Conservation (phyloP, 2,888 invertebrate species). For the Eurois occulta region DNA sequence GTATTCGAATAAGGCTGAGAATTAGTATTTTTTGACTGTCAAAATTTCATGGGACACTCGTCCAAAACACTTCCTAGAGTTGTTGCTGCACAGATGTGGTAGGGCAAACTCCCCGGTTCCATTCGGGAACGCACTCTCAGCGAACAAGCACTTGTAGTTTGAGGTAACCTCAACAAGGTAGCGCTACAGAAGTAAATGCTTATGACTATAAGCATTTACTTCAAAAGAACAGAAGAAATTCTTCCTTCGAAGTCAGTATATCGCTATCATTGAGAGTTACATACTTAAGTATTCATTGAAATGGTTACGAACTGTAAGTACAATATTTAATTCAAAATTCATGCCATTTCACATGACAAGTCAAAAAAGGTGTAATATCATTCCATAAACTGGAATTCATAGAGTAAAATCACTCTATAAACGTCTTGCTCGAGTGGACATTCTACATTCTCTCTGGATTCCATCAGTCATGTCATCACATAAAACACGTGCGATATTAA, state of each 20-base stretch:
- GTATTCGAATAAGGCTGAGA: too few relatives aligned
- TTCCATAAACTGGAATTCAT: conserved; percentile 5
- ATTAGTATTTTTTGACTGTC: neutral
- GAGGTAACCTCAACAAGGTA: neutral
- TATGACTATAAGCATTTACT: too few relatives aligned
- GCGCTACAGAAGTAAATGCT: too few relatives aligned
- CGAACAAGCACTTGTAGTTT: neutral
- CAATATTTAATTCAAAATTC: neutral
- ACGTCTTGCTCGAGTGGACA: neutral
- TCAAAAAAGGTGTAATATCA: conserved; percentile 29
- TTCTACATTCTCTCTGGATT: conserved; percentile 36
- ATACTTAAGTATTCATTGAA: neutral
- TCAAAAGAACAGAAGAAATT: too few relatives aligned
- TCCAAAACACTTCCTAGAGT: neutral
- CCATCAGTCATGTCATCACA: conserved; percentile 15
- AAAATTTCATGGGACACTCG: neutral
- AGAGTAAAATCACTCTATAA: conserved; percentile 11
- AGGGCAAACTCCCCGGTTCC: neutral
- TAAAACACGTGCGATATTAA: conserved; percentile 26
- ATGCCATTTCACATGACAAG: neutral
- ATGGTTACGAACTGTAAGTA: neutral
- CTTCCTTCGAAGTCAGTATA: neutral
- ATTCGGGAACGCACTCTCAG: neutral
- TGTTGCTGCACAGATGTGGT: neutral
- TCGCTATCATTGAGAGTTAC: too few relatives aligned